A percentile compares a stretch with the other conserved stretches of the same genome.
These are phyloP conservation scores for Drosophila gunungcola DNA, from an alignment of 1,140 invertebrate species.

Conservation along the genomic window DNA sequence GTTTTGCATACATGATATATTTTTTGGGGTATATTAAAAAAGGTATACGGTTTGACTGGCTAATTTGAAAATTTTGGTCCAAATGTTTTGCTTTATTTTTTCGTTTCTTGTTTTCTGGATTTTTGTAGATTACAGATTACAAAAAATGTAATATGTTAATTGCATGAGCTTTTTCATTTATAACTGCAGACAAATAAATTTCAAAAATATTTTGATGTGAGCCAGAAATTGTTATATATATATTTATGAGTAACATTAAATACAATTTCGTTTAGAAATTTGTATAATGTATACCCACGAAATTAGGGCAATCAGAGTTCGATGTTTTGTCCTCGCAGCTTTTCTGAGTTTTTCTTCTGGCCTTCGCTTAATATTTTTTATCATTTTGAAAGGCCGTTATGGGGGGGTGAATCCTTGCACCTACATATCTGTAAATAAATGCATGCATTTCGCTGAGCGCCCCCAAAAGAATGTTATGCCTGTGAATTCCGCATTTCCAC, in stretches of 20 bases:
- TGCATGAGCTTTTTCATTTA: too few relatives aligned
- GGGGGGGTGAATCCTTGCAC: constrained; percentile 8
- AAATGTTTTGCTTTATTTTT: not conserved
- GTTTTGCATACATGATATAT: constrained; percentile 20
- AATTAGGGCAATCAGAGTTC: not conserved
- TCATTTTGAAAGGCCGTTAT: not conserved
- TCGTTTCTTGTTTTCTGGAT: not conserved
- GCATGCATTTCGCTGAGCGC: constrained; percentile 22
- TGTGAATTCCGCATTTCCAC: constrained; percentile 22
- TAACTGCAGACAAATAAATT: too few relatives aligned
- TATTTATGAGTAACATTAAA: too few relatives aligned
- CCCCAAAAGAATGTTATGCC: constrained; percentile 48
- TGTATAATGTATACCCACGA: too few relatives aligned
- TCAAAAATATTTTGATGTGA: too few relatives aligned
- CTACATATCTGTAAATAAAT: constrained; percentile 39
- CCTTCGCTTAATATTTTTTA: constrained; percentile 15
- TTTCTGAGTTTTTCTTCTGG: not conserved
- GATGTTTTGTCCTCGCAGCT: too few relatives aligned
- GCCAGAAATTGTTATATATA: too few relatives aligned
- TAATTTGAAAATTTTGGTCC: constrained; percentile 2
- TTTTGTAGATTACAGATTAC: too few relatives aligned
- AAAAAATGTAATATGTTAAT: too few relatives aligned
- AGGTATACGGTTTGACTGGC: not conserved
- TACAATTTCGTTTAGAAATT: too few relatives aligned
- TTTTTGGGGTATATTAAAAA: not conserved